These are phyloP conservation scores for Threskiornis aethiopicus DNA, from an alignment of 2,797 vertebrate genomes.

Conservation along the genomic window DNA sequence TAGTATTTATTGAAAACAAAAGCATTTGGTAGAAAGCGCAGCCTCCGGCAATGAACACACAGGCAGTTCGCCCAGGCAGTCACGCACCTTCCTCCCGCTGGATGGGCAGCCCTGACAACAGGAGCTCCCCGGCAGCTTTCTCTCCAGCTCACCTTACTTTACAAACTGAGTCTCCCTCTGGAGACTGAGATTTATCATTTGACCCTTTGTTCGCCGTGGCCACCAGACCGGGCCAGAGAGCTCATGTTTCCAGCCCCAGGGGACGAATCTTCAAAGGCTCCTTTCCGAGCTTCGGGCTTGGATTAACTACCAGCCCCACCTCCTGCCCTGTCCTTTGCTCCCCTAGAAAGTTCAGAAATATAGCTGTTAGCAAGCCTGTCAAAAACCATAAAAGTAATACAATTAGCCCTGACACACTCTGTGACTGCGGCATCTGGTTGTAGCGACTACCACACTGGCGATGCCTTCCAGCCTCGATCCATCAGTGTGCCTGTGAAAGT, in stretches of 20 bases:
- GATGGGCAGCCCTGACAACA: background rate
- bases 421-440: background rate
- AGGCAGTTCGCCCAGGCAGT: background rate
- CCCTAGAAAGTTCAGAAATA: background rate
- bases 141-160: background rate
- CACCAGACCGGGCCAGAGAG: background rate
- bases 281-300: background rate
- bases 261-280: background rate
- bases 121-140: background rate
- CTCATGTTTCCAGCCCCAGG: accelerated
- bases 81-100: background rate
- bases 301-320: background rate
- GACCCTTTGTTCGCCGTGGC: background rate
- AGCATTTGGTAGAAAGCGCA: background rate
- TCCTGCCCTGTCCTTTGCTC: background rate
- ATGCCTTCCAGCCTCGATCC: background rate
- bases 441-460: background rate
- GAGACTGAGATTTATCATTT: background rate
- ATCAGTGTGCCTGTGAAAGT: background rate
- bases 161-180: background rate
- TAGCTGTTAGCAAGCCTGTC: background rate
- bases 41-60: background rate
- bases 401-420: background rate
- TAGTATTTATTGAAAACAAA: background rate
- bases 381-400: background rate